Evolutionary conservation across 1,140 invertebrate genomes (phyloP).

Genomic region (Bombus consobrinus): DNA sequence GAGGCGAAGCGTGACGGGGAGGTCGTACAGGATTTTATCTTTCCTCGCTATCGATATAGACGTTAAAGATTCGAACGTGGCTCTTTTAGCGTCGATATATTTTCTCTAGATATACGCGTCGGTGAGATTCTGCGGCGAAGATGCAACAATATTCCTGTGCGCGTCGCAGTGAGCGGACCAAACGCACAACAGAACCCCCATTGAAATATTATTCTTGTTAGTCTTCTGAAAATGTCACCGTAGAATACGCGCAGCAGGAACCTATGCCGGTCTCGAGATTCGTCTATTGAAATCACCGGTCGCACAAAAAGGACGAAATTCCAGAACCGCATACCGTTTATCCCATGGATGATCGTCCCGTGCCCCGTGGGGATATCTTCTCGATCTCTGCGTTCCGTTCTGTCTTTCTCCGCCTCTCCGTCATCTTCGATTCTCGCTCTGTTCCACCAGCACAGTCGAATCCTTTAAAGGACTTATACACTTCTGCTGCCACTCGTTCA

Average conservation of each 20-base stretch:
- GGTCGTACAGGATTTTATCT: conserved; percentile 38
- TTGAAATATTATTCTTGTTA: conserved; percentile 64
- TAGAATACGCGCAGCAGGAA: conserved; percentile 70
- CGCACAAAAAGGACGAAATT: conserved; percentile 76
- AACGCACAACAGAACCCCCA: conserved; percentile 19
- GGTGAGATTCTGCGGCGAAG: conserved; percentile 31
- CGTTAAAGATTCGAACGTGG: conserved; percentile 12
- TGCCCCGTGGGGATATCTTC: conserved; percentile 64
- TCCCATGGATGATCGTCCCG: conserved; percentile 63
- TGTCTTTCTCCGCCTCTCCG: neutral
- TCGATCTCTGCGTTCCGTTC: conserved; percentile 29
- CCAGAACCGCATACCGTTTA: conserved; percentile 75
- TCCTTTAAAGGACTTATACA: conserved; percentile 51
- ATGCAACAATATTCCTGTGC: conserved; percentile 23
- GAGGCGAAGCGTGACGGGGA: neutral
- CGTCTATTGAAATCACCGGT: conserved; percentile 68
- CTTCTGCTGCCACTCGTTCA: conserved; percentile 37
- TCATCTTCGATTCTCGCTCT: neutral
- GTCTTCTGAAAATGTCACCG: conserved; percentile 60
- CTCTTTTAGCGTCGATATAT: conserved; percentile 50
- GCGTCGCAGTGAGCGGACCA: neutral
- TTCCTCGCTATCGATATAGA: conserved; percentile 36
- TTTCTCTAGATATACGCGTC: conserved; percentile 32
- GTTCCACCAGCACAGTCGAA: neutral
- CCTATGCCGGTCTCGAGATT: conserved; percentile 61